Conservation (phyloP, 2,113 vertebrate species). For the Catharus minimus region DNA sequence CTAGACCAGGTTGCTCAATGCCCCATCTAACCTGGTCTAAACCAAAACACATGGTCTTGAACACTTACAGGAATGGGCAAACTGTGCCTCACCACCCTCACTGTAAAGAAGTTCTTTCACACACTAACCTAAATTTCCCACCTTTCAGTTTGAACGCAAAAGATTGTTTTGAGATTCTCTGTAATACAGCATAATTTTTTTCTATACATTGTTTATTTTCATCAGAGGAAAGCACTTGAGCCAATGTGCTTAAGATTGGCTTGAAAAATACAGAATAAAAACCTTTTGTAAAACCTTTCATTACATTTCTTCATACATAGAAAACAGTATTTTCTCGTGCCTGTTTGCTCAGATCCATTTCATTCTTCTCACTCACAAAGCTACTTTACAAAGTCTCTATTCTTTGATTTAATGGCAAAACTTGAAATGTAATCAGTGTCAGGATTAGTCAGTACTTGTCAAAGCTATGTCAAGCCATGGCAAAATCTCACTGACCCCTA, state of each 20-base stretch:
- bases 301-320: background rate
- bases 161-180: background rate
- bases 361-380: background rate
- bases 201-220: background rate
- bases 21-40: background rate
- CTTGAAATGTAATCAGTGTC: conserved; percentile 5
- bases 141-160: background rate
- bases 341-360: background rate
- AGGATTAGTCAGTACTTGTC: background rate
- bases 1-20: background rate
- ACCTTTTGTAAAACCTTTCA: background rate
- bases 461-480: background rate
- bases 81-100: background rate
- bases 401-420: background rate
- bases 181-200: background rate
- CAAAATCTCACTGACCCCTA: background rate
- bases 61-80: background rate
- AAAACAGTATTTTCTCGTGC: background rate
- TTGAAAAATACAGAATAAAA: background rate
- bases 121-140: background rate
- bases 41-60: background rate
- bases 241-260: background rate
- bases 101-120: background rate
- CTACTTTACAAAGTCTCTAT: background rate
- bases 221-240: background rate